Evolutionary conservation across 2,797 vertebrate genomes (phyloP).

Genomic region (Onychomys leucogaster): DNA sequence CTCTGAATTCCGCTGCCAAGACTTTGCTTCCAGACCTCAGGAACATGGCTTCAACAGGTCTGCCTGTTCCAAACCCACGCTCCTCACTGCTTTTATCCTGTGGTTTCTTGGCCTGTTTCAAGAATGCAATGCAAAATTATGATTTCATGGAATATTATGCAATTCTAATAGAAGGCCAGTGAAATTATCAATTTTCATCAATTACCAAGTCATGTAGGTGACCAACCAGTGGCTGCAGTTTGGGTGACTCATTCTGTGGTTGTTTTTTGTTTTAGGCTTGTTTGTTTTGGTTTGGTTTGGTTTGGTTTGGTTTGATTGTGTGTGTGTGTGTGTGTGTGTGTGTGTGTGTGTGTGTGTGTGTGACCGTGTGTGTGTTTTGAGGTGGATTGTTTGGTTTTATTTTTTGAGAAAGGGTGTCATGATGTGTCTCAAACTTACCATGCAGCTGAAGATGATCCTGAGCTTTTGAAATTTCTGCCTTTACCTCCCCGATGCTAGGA

Average conservation of each 20-base stretch:
- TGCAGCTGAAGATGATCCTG: background rate
- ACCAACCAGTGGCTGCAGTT: background rate
- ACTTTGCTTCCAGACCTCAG: constrained; percentile 67
- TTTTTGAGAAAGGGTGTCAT: background rate
- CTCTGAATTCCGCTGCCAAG: constrained; percentile 4
- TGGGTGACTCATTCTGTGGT: background rate
- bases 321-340: background rate
- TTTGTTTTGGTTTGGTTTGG: background rate
- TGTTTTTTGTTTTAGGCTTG: background rate
- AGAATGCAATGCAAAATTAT: constrained; percentile 82
- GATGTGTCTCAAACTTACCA: background rate
- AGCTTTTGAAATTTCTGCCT: background rate
- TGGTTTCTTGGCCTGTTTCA: constrained; percentile 76
- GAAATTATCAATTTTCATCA: constrained; percentile 77
- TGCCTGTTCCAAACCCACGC: constrained; percentile 75
- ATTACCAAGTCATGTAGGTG: constrained; percentile 29
- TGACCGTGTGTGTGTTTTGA: background rate
- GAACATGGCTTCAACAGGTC: constrained; percentile 51
- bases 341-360: background rate
- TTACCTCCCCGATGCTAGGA: background rate
- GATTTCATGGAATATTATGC: constrained; percentile 80
- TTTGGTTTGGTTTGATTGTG: background rate
- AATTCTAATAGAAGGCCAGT: constrained; percentile 80
- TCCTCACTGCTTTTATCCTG: constrained; percentile 78
- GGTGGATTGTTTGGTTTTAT: background rate